Conservation (phyloP, 1,140 invertebrate genomes). For the Pseudomyrmex concolor region DNA sequence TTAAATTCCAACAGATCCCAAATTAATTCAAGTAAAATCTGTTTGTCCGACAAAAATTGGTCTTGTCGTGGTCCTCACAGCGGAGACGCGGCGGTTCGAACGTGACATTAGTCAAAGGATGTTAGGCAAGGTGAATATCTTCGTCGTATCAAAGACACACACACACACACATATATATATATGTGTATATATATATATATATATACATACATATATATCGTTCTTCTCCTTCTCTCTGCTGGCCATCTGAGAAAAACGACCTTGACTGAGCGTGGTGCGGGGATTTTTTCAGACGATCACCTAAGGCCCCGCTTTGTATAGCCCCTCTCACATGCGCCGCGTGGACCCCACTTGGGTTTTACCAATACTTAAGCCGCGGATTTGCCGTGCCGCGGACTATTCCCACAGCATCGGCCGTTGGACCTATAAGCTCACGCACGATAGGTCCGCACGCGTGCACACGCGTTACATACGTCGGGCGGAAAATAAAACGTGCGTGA, state of each 20-base stretch:
- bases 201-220: too few relatives aligned
- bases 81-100: not conserved
- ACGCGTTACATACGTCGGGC: slow-evolving; percentile 45
- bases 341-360: slow-evolving; percentile 80
- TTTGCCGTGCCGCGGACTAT: slow-evolving; percentile 80
- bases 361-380: slow-evolving; percentile 82
- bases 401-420: slow-evolving; percentile 82
- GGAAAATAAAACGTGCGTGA: too few relatives aligned
- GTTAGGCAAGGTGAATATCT: not conserved
- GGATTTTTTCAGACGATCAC: slow-evolving; percentile 63
- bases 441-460: slow-evolving; percentile 66
- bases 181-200: too few relatives aligned
- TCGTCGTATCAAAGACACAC: too few relatives aligned
- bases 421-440: slow-evolving; percentile 74
- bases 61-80: not conserved
- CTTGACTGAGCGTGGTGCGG: slow-evolving; percentile 61
- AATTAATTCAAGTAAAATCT: too few relatives aligned
- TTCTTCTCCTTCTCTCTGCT: not conserved
- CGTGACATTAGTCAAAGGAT: slow-evolving; percentile 65
- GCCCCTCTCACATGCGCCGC: slow-evolving; percentile 48
- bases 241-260: slow-evolving; percentile 50
- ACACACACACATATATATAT: too few relatives aligned
- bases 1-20: too few relatives aligned
- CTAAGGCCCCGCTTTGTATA: slow-evolving; percentile 47
- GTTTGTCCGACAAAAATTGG: not conserved